A percentile compares a stretch with the other conserved stretches of the same genome.
These are phyloP conservation scores for Drosophila engyochracea DNA, from an alignment of 2,888 invertebrate genomes.

Conservation along the genomic window DNA sequence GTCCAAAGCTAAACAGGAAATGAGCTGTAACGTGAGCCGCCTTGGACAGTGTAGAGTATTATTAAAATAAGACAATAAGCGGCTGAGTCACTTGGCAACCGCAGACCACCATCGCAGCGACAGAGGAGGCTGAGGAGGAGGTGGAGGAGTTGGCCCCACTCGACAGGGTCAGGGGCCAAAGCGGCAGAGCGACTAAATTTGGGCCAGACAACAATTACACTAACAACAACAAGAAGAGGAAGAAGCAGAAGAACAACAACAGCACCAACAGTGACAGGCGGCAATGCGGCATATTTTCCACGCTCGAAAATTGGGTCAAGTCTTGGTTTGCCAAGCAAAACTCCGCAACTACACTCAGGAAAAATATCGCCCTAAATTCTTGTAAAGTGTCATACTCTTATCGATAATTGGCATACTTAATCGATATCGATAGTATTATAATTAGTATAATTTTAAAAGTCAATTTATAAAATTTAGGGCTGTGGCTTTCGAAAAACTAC, in stretches of 20 bases:
- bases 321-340: constrained; percentile 46
- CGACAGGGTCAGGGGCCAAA: constrained; percentile 55
- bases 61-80: constrained; percentile 18
- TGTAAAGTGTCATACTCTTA: neutral
- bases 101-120: constrained; percentile 30
- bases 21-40: constrained; percentile 55
- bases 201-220: constrained; percentile 24
- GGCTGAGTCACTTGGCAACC: constrained; percentile 39
- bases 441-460: neutral
- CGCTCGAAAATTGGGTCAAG: constrained; percentile 66
- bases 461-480: neutral
- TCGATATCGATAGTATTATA: too few relatives aligned
- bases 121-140: neutral
- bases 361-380: neutral
- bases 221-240: neutral
- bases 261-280: constrained; percentile 2
- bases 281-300: constrained; percentile 47
- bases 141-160: constrained; percentile 1
- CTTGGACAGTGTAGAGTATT: constrained; percentile 23
- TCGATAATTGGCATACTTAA: too few relatives aligned
- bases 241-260: neutral
- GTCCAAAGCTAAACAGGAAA: constrained; percentile 48
- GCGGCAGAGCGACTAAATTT: constrained; percentile 37
- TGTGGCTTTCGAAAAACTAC: neutral
- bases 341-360: neutral